Base-by-base conservation (phyloP, 1,140 invertebrate genomes). In the Leptestheria dahalacensis region DNA sequence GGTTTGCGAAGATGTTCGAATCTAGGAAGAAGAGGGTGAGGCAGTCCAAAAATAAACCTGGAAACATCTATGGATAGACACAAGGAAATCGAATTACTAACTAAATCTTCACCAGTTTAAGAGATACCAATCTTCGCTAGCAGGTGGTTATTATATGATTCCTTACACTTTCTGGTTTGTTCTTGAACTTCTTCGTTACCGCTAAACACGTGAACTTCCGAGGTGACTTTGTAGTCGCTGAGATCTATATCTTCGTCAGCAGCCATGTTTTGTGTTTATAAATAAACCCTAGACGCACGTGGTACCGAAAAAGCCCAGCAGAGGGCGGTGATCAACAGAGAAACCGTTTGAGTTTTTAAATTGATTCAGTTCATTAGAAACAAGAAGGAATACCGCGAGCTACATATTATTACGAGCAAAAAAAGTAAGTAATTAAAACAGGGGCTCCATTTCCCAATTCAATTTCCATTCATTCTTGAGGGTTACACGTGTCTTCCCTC, bases 141-240 rank as follows among this genome's bases (percentile, higher is more conserved):
- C 15, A 41, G 6, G 15, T 9, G 6, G 33, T 9, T 9, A 6
- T 9, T 9, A 41, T 6, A 41, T 9, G 33, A 9, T 41, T 9
- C 15, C 33, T 41, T 41, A 41, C 33, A 41, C 15, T 41, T 41
- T 41, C 15, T 41, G 6, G 33, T 24, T 56, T 12, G 6, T 46
- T 9, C 11, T 25, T 20, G 9, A 3, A 28, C 28, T 55, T 55
- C 53, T 55, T 33, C 53, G 26, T 55, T 33, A 55, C 33, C 15
- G 33, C 53, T 55, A 29, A 60, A 60, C 11, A 51, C 24, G 33
- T 60, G 59, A 15, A 60, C 50, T 60, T 60, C 59, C 21, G 59
- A 60, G 4, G 59, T 60, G 1, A 60, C 59, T 49, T 25, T 60
- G 26, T 53, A 25, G 23, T 60, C 59, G 6, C 33, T 57, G 4